phyloP scores from a whole-genome alignment of 2,113 vertebrate genomes.

The Grammomys surdaster region DNA sequence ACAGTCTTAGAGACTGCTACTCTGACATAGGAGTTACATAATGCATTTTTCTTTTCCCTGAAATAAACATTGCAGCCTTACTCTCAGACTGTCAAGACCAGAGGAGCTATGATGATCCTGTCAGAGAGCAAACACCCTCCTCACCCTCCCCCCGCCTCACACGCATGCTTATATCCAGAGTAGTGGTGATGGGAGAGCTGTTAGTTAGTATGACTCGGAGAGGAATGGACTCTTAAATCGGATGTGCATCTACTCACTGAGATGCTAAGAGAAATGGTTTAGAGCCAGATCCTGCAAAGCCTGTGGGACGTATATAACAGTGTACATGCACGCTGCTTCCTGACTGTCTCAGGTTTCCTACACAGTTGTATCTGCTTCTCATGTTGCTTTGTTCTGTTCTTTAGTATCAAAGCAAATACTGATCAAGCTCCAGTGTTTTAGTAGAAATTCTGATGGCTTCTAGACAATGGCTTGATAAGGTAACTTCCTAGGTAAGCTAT shows the following conservation, averaged over 20 bases:
- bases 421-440: neutral
- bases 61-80: neutral
- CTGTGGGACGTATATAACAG: neutral
- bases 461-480: neutral
- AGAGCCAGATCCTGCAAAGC: neutral
- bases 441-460: conserved; percentile 23
- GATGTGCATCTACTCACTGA: neutral
- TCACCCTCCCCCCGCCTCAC: neutral
- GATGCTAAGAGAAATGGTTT: neutral
- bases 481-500: neutral
- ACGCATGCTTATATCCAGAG: neutral
- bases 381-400: neutral
- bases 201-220: neutral
- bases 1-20: conserved; percentile 63
- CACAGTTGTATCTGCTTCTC: neutral
- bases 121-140: neutral
- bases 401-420: neutral
- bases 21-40: conserved; percentile 68
- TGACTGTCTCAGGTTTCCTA: neutral
- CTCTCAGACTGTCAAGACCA: neutral
- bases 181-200: neutral
- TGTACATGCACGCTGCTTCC: neutral
- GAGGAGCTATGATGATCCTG: neutral
- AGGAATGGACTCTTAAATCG: neutral
- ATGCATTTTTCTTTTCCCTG: conserved; percentile 15